A percentile compares a stretch with the other conserved stretches of the same genome.
phyloP scores from a whole-genome alignment of 2,797 vertebrate genomes.

The Platyrinchus mystaceus region DNA sequence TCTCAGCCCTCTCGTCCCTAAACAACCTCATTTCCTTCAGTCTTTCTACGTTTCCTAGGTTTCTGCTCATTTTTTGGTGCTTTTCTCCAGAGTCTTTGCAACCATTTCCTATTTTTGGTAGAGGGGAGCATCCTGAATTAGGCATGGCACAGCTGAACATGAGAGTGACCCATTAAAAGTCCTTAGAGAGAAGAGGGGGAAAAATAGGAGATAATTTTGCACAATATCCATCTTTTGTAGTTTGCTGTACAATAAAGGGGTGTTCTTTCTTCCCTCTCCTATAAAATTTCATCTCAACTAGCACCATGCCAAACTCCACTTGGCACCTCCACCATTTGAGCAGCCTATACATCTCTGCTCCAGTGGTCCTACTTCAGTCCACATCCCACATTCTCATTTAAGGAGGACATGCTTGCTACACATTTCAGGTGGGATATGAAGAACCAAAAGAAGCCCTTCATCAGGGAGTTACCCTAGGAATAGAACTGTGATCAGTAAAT shows the following conservation, averaged over 20 bases:
- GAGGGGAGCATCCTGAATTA: neutral
- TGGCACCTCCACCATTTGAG: neutral
- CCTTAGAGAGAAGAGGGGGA: neutral
- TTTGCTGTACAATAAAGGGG: neutral
- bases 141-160: neutral
- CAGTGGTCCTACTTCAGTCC: neutral
- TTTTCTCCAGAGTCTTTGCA: neutral
- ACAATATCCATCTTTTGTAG: neutral
- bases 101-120: neutral
- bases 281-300: neutral
- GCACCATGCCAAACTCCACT: neutral
- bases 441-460: neutral
- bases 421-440: neutral
- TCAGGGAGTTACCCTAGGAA: neutral
- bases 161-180: neutral
- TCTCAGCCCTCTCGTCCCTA: neutral
- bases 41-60: neutral
- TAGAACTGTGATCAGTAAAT: neutral
- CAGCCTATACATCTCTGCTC: neutral
- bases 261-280: neutral
- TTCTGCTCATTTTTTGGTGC: neutral
- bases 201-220: neutral
- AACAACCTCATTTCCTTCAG: neutral
- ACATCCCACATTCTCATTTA: neutral
- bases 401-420: neutral